Evolutionary conservation across 1,140 invertebrate species (phyloP).

Genomic region (Euglossa dilemma): DNA sequence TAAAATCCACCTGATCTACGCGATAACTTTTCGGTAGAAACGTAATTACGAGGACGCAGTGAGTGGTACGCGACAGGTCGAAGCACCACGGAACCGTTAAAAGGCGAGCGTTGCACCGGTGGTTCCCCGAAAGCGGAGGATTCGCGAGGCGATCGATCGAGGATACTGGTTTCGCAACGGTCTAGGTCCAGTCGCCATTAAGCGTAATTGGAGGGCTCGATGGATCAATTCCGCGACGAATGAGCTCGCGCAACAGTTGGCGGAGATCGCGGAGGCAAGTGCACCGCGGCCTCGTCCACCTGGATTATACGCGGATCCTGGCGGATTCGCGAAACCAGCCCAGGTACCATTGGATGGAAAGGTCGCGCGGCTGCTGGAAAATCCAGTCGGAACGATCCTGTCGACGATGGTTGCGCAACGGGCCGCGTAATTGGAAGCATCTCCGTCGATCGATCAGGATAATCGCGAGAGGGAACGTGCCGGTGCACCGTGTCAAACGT

Average conservation of each 20-base stretch:
- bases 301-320: neutral
- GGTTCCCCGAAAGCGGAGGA: neutral
- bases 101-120: no score
- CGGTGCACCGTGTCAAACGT: slow-evolving; percentile 55
- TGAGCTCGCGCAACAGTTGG: neutral
- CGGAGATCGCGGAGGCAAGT: neutral
- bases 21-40: no score
- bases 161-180: slow-evolving; percentile 18
- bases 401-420: slow-evolving; percentile 32
- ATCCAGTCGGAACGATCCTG: slow-evolving; percentile 14
- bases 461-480: slow-evolving; percentile 37
- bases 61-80: no score
- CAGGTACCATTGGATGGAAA: slow-evolving; percentile 22
- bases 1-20: no score
- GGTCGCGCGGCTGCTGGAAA: slow-evolving; percentile 26
- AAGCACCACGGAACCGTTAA: no score
- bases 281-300: neutral
- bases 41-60: no score
- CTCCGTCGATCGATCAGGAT: slow-evolving; percentile 33
- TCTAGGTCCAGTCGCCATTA: slow-evolving; percentile 23
- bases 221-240: slow-evolving; percentile 37
- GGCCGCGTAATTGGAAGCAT: slow-evolving; percentile 44
- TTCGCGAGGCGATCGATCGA: neutral
- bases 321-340: neutral
- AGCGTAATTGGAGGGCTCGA: slow-evolving; percentile 43